Evolutionary conservation across 23 tunicate genomes (phyloP).

Genomic region (Corella eumyota): DNA sequence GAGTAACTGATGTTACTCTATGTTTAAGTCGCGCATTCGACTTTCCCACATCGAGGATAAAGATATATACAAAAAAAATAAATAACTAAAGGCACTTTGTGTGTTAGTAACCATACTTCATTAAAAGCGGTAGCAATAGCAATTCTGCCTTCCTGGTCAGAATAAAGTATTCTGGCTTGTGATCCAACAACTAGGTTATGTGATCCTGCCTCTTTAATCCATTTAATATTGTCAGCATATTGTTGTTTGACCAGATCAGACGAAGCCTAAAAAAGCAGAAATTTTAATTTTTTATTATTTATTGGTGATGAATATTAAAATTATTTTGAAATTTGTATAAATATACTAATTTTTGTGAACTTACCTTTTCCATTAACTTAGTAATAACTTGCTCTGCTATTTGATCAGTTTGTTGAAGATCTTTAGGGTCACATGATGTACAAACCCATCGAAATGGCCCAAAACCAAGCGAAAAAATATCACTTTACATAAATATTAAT

Average conservation of each 20-base stretch:
- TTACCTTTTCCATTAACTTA: slow-evolving; percentile 39
- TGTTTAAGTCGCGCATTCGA: too few species aligned
- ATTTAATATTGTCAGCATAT: slow-evolving; percentile 81
- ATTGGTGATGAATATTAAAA: too few species aligned
- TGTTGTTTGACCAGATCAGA: slow-evolving; percentile 46
- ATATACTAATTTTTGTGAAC: too few species aligned
- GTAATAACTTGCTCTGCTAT: slow-evolving; percentile 64
- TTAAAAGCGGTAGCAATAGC: slow-evolving; percentile 76
- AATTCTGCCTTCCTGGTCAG: slow-evolving; percentile 61
- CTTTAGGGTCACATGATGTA: slow-evolving; percentile 51
- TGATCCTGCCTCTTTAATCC: slow-evolving; percentile 73
- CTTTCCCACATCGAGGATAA: too few species aligned
- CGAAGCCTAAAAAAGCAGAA: slow-evolving; percentile 15
- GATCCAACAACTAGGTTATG: slow-evolving; percentile 95
- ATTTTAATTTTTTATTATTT: too few species aligned
- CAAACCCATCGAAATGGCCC: slow-evolving; percentile 99
- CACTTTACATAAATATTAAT: slow-evolving; percentile 29
- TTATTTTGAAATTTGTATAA: too few species aligned
- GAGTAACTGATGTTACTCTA: too few species aligned
- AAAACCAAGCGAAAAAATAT: slow-evolving; percentile 90
- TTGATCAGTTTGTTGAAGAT: slow-evolving; percentile 47
- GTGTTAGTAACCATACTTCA: too few species aligned
- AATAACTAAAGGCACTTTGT: too few species aligned
- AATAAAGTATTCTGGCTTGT: slow-evolving; percentile 88
- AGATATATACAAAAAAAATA: too few species aligned